phyloP scores from a whole-genome alignment of 1,140 invertebrate species.

The Calliopsis andreniformis region DNA sequence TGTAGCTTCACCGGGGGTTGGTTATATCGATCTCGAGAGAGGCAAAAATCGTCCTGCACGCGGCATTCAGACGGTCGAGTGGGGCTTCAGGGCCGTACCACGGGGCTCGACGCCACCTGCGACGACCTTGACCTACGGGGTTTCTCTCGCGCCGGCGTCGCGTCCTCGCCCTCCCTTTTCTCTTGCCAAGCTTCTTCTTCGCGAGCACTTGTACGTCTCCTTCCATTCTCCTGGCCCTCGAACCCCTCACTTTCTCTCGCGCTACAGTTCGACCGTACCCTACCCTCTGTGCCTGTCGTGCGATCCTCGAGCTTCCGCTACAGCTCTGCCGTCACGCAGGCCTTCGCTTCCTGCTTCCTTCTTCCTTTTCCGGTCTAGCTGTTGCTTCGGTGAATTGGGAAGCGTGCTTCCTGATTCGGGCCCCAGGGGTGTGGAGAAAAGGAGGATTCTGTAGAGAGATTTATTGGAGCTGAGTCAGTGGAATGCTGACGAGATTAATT shows the following conservation, averaged over 20 bases:
- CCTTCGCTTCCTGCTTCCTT: background rate
- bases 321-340: constrained; percentile 8
- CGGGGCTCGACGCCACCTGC: constrained; percentile 55
- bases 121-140: constrained; percentile 78
- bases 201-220: background rate
- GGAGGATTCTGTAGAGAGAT: too few relatives aligned
- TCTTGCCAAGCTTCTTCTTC: constrained; percentile 18
- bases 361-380: too few relatives aligned
- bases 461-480: too few relatives aligned
- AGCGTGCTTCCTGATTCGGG: too few relatives aligned
- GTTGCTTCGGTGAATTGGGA: too few relatives aligned
- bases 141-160: constrained; percentile 79
- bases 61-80: constrained; percentile 55
- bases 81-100: constrained; percentile 64
- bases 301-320: constrained; percentile 16
- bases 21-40: constrained; percentile 82
- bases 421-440: too few relatives aligned
- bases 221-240: constrained; percentile 3
- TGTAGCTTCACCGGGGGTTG: constrained; percentile 71
- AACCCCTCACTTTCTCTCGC: constrained; percentile 23
- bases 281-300: background rate
- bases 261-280: background rate
- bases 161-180: constrained; percentile 61
- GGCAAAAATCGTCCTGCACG: constrained; percentile 79
- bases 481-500: too few relatives aligned